Conservation (phyloP, 2,113 vertebrate genomes). For the Neotoma lepida region DNA sequence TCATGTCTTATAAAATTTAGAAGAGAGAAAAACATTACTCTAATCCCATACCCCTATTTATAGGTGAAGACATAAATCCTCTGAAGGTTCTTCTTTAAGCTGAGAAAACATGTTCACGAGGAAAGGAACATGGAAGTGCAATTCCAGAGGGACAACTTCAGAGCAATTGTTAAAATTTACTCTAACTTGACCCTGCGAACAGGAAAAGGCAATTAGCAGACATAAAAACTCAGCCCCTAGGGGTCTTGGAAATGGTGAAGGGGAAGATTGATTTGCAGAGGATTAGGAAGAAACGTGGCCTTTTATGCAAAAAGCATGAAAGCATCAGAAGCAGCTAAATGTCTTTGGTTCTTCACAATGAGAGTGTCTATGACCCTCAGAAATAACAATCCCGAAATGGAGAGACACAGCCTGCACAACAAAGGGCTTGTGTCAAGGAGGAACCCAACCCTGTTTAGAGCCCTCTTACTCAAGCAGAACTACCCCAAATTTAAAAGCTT, state of each 20-base stretch:
- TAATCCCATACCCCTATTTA: background rate
- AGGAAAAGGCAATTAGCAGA: slow-evolving; percentile 18
- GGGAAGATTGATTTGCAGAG: background rate
- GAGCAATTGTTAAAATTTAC: background rate
- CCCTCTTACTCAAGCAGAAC: background rate
- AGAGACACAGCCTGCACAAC: background rate
- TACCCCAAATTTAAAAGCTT: background rate
- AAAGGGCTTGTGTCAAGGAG: background rate
- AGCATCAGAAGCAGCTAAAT: background rate
- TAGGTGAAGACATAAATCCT: background rate
- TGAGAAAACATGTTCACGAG: background rate
- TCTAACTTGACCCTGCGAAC: background rate
- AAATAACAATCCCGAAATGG: background rate
- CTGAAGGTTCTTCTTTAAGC: background rate
- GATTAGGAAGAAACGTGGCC: background rate
- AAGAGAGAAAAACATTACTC: background rate
- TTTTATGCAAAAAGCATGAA: too few species aligned
- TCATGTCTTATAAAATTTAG: background rate
- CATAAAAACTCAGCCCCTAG: background rate
- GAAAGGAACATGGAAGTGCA: background rate
- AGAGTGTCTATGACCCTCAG: background rate
- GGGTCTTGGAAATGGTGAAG: background rate
- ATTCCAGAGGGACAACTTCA: background rate
- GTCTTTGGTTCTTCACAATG: background rate
- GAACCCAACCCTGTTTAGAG: background rate